These are phyloP conservation scores for Podilymbus podiceps DNA, from an alignment of 2,113 vertebrate genomes.

Conservation along the genomic window DNA sequence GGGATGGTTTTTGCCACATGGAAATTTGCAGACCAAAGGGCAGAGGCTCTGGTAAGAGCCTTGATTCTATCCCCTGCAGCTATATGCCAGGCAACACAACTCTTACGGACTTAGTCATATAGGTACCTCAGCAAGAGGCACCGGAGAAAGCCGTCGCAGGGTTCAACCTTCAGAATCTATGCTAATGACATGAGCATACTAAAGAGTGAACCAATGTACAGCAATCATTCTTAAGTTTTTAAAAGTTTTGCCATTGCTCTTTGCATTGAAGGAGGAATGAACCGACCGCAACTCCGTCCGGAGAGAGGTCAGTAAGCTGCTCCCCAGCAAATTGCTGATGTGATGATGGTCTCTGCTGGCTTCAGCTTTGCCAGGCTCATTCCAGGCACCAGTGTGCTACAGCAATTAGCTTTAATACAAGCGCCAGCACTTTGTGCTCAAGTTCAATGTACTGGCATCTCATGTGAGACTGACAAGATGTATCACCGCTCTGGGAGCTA, in stretches of 20 bases:
- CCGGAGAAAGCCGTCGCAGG: not conserved
- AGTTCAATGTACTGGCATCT: not conserved
- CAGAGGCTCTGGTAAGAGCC: not conserved
- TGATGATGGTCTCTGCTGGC: not conserved
- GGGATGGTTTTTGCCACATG: not conserved
- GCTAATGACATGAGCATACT: rapidly evolving
- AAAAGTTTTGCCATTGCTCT: not conserved
- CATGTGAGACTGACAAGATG: constrained; percentile 27
- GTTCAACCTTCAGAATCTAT: not conserved
- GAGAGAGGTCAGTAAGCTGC: not conserved
- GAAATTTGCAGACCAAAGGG: not conserved
- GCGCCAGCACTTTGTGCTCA: not conserved
- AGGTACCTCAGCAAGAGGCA: not conserved
- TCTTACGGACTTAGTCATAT: rapidly evolving
- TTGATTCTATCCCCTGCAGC: not conserved
- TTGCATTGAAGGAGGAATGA: not conserved
- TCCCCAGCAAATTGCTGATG: not conserved
- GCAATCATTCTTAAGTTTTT: not conserved
- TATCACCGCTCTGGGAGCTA: not conserved
- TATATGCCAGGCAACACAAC: not conserved
- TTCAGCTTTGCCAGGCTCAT: not conserved
- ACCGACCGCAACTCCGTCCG: not conserved
- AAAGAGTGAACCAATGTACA: not conserved
- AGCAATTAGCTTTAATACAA: constrained; percentile 16
- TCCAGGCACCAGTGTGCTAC: not conserved